phyloP scores from a whole-genome alignment of 2,888 invertebrate genomes.

The Tetragonisca angustula region DNA sequence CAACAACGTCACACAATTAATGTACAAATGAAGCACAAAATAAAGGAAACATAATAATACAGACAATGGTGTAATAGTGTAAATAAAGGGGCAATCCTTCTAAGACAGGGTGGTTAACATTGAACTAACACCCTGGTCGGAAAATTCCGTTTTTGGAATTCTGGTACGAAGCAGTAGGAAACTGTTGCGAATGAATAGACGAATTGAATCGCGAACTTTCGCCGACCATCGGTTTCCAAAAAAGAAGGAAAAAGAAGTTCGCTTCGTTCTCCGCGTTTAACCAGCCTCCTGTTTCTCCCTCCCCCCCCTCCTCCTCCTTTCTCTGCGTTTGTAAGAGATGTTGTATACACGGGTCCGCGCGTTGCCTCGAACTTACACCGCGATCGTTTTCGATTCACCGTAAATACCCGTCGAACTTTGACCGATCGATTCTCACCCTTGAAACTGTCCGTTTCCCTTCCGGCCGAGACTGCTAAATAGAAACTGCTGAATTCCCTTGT shows the following conservation, averaged over 20 bases:
- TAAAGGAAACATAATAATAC: no score
- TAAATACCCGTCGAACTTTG: conserved; percentile 21
- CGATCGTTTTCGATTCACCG: conserved; percentile 28
- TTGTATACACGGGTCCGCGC: background rate
- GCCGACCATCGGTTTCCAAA: conserved; percentile 17
- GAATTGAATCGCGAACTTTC: conserved; percentile 23
- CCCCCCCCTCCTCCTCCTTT: background rate
- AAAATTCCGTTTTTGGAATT: no score
- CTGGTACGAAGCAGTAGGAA: no score
- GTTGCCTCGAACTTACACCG: background rate
- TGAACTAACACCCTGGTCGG: no score
- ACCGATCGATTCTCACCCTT: conserved; percentile 41
- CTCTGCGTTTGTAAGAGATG: background rate
- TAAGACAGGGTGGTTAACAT: no score
- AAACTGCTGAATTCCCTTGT: conserved; percentile 8
- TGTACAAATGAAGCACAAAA: no score
- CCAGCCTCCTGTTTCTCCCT: background rate
- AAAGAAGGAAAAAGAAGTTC: conserved; percentile 20
- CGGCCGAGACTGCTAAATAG: conserved; percentile 20
- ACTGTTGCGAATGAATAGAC: conserved; percentile 46
- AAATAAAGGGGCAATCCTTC: no score
- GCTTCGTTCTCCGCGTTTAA: background rate
- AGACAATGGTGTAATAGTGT: no score
- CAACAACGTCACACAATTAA: no score
- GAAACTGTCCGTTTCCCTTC: conserved; percentile 1